Base-by-base conservation (phyloP, 1,140 invertebrate genomes). In the Bombus fervidus region DNA sequence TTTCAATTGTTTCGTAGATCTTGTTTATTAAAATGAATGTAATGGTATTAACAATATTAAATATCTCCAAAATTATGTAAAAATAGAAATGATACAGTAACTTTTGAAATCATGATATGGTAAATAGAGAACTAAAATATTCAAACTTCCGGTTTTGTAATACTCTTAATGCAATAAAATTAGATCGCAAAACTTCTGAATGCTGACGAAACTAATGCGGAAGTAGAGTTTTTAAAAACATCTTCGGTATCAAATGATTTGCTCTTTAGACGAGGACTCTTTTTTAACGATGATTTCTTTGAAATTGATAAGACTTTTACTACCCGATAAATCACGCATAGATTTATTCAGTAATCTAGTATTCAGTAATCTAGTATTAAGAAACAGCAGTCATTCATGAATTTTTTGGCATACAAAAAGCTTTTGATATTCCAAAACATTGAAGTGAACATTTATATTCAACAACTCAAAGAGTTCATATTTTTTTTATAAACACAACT, bases 231-330 rank as follows among this genome's bases (percentile, higher is more conserved):
- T 53, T 74, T 74, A 31, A 10, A 34, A 74, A 34, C n/a, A 9
- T 57, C 73, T 57, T 31, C 10, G 12, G 1, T 34, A 53, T 28
- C 43, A 28, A 75, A n/a, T 43, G n/a, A 47, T 53, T 53, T 72
- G 25, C 34, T 77, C 75, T 28, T 18, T 59, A 37, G 3, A 41
- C 13, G 25, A 41, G 47, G 28, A 37, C 37, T 41, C 12, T 5
- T 37, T 39, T 59, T 3, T n/a, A 39, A 59, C 43, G 3, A 76
- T 1, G 37, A n/a, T 41, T 77, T 77, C 57, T 10, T 39, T 22
- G 75, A 53, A 77, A 77, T 18, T 62, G 75, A 77, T 77, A 77
- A 77, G 47, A 39, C 4, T 76, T 3, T 39, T 59, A 25, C 13
- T 39, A 59, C 37, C 1, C 13, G 53, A 34, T 57, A 76, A 76